These are phyloP conservation scores for Clusia tigrina DNA, from an alignment of 2,888 invertebrate species.

Conservation along the genomic window DNA sequence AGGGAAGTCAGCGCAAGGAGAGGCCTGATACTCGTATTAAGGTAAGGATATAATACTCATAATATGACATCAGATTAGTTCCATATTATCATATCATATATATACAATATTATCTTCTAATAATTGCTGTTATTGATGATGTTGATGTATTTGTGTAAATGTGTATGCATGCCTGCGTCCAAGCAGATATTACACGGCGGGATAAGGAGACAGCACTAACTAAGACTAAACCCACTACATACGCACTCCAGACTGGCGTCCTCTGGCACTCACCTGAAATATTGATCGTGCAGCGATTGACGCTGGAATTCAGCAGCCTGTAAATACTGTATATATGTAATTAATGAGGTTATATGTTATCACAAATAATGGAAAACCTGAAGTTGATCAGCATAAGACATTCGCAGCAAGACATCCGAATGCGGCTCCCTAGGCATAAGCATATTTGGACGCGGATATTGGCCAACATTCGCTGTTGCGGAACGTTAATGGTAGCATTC, in stretches of 20 bases:
- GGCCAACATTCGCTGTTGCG: slow-evolving; percentile 63
- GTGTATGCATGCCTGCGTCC: no score
- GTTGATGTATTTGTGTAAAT: no score
- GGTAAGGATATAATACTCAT: no score
- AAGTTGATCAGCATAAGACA: slow-evolving; percentile 66
- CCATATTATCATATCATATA: no score
- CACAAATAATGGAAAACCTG: slow-evolving; percentile 61
- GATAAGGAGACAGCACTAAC: no score
- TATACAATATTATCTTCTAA: no score
- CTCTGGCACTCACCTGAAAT: slow-evolving; percentile 60
- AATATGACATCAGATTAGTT: no score
- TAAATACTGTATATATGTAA: slow-evolving; percentile 65
- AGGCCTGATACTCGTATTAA: no score
- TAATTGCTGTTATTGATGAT: no score
- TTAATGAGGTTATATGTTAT: slow-evolving; percentile 59
- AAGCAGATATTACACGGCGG: no score
- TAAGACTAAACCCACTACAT: background rate
- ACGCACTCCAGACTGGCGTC: background rate
- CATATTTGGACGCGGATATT: slow-evolving; percentile 66
- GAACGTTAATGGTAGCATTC: slow-evolving; percentile 18
- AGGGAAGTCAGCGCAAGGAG: no score
- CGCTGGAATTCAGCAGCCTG: slow-evolving; percentile 66
- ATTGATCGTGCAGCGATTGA: slow-evolving; percentile 65
- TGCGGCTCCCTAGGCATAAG: slow-evolving; percentile 65
- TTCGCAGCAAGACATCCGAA: slow-evolving; percentile 64